Evolutionary conservation across 2,797 vertebrate genomes (phyloP), one percentile per base, ranked within the genome.

Genomic region (Telmatherina bonti): DNA sequence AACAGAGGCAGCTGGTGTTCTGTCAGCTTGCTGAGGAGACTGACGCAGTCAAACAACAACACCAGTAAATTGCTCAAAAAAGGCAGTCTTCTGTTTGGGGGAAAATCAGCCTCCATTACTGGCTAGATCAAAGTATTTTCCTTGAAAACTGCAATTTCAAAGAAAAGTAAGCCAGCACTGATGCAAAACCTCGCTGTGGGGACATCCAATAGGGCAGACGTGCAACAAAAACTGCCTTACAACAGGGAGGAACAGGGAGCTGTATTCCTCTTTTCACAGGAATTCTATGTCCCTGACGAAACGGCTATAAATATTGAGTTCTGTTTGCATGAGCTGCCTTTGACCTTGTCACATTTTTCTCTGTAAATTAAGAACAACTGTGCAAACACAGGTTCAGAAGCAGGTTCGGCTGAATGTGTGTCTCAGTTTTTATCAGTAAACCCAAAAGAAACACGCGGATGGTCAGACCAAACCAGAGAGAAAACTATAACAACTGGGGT

Each of bases 1-100:
- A 85, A 90, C 88, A 87, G 83, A 82, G 74, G 76, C 70, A 89
- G 92, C 76, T 89, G 88, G 90, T 82, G 80, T 89, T 79, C 85
- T 84, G 87, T 92, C 85, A 76, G 78, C 90, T 91, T 54, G 52
- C 64, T 51, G 62, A 78, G 73, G 58, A 60, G 47, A 84, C 60
- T 2, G 10, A 67, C 7, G 12, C 65, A 69, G 63, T 79, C 72
- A 72, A 30, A 81, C 61, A 69, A 79, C 59, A 79, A 65, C 66
- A 31, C 30, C 3, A 76, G 30, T 11, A 70, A 79, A 78, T 61
- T 58, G 53, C 66, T 60, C 12, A 61, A 78, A 69, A 75, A 68
- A 67, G 58, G 24, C 62, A 27, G 47, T 1, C 29, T 62, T 77
- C 67, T 10, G 51, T 74, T 81, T 53, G 74, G 67, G 41, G 43